Evolutionary conservation across 2,797 vertebrate species (phyloP), one percentile per base, ranked within the genome.

Genomic region (Rhadinocentrus ornatus): DNA sequence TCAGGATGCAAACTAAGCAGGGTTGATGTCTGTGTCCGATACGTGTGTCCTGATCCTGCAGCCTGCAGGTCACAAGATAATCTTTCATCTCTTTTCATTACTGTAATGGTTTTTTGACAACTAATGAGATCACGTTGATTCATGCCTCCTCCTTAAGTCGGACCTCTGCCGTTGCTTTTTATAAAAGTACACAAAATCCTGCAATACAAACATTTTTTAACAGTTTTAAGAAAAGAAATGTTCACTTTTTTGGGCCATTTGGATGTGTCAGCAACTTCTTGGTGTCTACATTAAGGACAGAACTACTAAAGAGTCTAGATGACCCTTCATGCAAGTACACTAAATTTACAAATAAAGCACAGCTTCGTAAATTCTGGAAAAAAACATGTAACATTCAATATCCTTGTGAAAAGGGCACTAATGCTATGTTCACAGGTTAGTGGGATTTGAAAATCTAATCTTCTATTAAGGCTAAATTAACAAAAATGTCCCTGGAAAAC

Each of bases 51-150:
- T 16, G 20, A 9, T 18, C n/a, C 35, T 10, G 12, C 37, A 10
- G 32, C n/a, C 57, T 39, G 58, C 10, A 27, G 39, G 39, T 39
- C 32, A 26, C 11, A 6, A 29, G n/a, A n/a, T 35, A 41, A 32
- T 55, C 37, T 53, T 62, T 62, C 59, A 32, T 29, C 24, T 53
- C 3, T 12, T 44, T 44, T 70, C 35, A 61, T 61, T 62, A 32
- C 58, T 20, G 7, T 62, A 24, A 62, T 62, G 48, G 7, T 35
- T n/a, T 69, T 54, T 24, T 55, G 34, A 62, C 50, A 46, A 27
- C 66, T 31, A 54, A 62, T 34, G 29, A 39, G 10, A 58, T 61
- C 46, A n/a, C 22, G 29, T 22, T 44, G 58, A 41, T 54, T 39
- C 18, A 39, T 31, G 24, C 1, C 34, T 27, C 20, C n/a, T 16